Evolutionary conservation across 2,888 invertebrate species (phyloP).

Genomic region (Dascillus cervinus): DNA sequence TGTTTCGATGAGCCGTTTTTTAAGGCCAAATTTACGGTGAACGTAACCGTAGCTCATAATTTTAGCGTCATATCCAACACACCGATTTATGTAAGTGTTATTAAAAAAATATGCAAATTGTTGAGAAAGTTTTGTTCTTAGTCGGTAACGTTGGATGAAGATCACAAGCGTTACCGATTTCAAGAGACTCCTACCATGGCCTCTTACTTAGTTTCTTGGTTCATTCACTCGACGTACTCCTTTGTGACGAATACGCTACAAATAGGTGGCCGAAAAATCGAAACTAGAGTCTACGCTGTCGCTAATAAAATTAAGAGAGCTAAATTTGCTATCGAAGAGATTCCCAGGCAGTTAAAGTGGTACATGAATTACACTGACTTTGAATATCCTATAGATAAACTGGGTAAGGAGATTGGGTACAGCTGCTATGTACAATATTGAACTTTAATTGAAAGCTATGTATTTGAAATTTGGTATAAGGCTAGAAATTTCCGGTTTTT

Average conservation of each 20-base stretch:
- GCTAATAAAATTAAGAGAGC: neutral
- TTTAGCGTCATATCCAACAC: slow-evolving; percentile 75
- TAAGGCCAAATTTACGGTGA: slow-evolving; percentile 71
- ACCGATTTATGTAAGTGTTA: slow-evolving; percentile 45
- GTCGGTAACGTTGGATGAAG: neutral
- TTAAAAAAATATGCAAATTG: neutral
- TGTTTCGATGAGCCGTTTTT: slow-evolving; percentile 85
- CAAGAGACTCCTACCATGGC: slow-evolving; percentile 1
- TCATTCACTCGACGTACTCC: no score
- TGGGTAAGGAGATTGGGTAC: slow-evolving; percentile 49
- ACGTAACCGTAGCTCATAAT: slow-evolving; percentile 53
- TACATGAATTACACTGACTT: slow-evolving; percentile 72
- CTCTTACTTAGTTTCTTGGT: slow-evolving; percentile 1
- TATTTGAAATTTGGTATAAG: no score
- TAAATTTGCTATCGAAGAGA: neutral
- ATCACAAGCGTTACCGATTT: neutral
- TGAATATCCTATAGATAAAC: slow-evolving; percentile 73
- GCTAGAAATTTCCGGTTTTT: no score
- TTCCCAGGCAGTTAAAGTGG: slow-evolving; percentile 42
- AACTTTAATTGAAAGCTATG: no score
- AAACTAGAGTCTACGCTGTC: neutral
- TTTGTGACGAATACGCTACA: no score
- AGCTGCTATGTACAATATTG: no score
- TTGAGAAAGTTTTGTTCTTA: slow-evolving; percentile 1
- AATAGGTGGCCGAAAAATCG: no score